These are phyloP conservation scores for Siphlonurus alternatus DNA, from an alignment of 2,888 invertebrate species.

Conservation along the genomic window DNA sequence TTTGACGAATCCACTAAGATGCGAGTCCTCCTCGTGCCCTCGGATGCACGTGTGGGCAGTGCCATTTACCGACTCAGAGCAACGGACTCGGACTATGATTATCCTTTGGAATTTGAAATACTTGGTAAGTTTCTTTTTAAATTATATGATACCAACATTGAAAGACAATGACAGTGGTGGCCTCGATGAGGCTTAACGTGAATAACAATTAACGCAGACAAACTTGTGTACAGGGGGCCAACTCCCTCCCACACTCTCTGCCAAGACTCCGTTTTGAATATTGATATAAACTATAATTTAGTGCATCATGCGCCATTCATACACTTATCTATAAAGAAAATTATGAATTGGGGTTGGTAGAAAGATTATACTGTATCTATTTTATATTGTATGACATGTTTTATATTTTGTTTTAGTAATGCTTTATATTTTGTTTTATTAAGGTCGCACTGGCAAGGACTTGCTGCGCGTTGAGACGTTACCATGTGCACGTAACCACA, in stretches of 20 bases:
- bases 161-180: background rate
- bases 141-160: slow-evolving; percentile 2
- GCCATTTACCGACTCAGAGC: slow-evolving; percentile 78
- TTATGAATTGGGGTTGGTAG: too few species aligned
- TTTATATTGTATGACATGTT: too few species aligned
- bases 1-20: slow-evolving; percentile 73
- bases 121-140: slow-evolving; percentile 39
- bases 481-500: slow-evolving; percentile 72
- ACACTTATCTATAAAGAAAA: too few species aligned
- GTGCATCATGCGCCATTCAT: too few species aligned
- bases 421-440: too few species aligned
- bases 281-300: too few species aligned
- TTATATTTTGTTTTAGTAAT: slow-evolving; percentile 3
- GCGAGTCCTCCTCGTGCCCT: slow-evolving; percentile 64
- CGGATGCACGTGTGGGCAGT: slow-evolving; percentile 65
- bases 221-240: too few species aligned
- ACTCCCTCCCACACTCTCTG: too few species aligned
- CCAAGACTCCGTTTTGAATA: too few species aligned
- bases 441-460: slow-evolving; percentile 50
- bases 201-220: background rate
- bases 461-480: slow-evolving; percentile 63
- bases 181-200: background rate
- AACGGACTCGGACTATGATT: slow-evolving; percentile 74
- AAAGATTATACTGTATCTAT: too few species aligned
- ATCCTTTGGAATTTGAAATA: slow-evolving; percentile 66